Evolutionary conservation across 2,113 vertebrate species (phyloP).

Genomic region (Tragelaphus buxtoni): DNA sequence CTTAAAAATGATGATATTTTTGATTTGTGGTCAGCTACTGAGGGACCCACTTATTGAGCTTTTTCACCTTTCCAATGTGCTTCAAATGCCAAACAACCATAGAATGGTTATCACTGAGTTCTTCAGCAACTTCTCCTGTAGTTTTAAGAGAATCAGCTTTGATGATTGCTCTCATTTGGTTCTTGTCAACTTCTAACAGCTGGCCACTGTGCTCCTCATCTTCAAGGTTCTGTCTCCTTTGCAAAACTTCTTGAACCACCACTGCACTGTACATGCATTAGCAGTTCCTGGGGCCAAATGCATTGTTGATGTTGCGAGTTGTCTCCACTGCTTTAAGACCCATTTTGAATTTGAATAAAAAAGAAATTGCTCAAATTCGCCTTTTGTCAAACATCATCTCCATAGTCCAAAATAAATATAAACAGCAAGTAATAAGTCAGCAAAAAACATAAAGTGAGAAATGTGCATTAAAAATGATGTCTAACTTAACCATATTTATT

Average conservation of each 20-base stretch:
- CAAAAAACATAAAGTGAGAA: background rate
- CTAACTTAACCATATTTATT: background rate
- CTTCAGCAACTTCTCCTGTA: background rate
- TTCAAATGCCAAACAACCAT: background rate
- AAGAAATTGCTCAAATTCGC: background rate
- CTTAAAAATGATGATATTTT: background rate
- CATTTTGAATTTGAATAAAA: background rate
- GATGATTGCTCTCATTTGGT: background rate
- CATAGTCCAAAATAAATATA: background rate
- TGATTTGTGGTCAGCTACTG: background rate
- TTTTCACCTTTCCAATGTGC: background rate
- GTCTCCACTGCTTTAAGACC: background rate
- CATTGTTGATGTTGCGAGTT: background rate
- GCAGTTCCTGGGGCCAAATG: background rate
- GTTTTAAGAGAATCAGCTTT: background rate
- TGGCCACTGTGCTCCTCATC: background rate
- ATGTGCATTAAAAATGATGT: background rate
- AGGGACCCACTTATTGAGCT: background rate
- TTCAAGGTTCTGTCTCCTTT: background rate
- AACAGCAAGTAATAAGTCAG: background rate
- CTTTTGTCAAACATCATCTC: background rate
- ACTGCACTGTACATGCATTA: background rate
- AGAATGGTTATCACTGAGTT: background rate
- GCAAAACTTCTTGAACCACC: background rate
- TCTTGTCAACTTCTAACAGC: background rate